Base-by-base conservation (phyloP, 2,797 vertebrate species). In the Anguilla marmorata region DNA sequence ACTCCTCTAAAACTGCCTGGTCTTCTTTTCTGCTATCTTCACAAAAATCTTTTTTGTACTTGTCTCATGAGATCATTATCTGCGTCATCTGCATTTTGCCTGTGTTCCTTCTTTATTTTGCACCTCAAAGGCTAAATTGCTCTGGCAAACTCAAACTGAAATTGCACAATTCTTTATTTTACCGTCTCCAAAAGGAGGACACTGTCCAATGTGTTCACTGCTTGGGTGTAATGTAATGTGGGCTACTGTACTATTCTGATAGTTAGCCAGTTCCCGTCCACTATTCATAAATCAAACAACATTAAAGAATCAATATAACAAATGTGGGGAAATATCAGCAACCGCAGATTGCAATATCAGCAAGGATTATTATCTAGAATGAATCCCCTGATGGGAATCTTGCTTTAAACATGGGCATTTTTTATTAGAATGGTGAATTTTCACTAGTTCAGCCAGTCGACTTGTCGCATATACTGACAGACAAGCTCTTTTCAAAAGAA, bases 91-190 rank as follows among this genome's bases (percentile, higher is more conserved):
- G 27, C 19, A 27, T 27, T 27, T 69, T 27, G 5, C 6, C 63
- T 69, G 63, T 69, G 9, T n/a, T 69, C 27, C n/a, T 69, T 58
- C 63, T 69, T 69, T 69, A 69, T 69, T 69, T 69, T 69, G 63
- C 27, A 14, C 63, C 63, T 27, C 63, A 69, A 69, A 69, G 5
- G 7, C 6, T 69, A 69, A 69, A 69, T 69, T 69, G 63, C 63
- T 27, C 63, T 27, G 63, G 63, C 63, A 69, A 69, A 69, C 63
- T 27, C 63, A 69, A 69, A 69, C 63, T 27, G 24, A 27, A 69
- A 69, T 27, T 69, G 24, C 63, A 66, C 63, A 66, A 27, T 69
- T 63, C 16, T 63, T 69, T 69, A 69, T 69, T 69, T 69, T n/a
- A 9, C 24, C 11, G 7, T 27, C 63, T 66, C 63, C 24, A 69